These are phyloP conservation scores for Galerucella pusilla DNA, from an alignment of 2,888 invertebrate species.

Conservation along the genomic window DNA sequence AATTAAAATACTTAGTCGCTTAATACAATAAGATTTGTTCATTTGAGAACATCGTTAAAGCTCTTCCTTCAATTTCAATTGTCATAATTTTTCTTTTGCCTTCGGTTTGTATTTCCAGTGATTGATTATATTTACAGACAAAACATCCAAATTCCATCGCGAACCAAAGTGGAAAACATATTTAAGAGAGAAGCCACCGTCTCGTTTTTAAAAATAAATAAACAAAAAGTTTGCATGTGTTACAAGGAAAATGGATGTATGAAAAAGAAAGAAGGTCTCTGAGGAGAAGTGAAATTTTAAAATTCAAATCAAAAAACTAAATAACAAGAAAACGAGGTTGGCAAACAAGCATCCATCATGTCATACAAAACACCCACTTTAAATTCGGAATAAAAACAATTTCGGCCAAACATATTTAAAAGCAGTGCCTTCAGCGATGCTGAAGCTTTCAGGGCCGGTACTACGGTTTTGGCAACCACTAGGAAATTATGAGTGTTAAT, in stretches of 20 bases:
- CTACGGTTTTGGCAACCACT: background rate
- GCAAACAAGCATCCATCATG: constrained; percentile 64
- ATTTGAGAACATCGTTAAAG: no score
- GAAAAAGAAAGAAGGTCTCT: constrained; percentile 45
- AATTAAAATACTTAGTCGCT: no score
- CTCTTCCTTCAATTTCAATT: no score
- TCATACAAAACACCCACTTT: constrained; percentile 64
- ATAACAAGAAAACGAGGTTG: constrained; percentile 63
- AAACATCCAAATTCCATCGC: background rate
- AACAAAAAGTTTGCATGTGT: constrained; percentile 43
- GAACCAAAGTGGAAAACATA: constrained; percentile 7
- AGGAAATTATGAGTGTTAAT: background rate
- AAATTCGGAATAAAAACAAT: constrained; percentile 67
- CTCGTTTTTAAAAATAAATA: constrained; percentile 33
- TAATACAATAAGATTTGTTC: no score
- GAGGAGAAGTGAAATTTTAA: constrained; percentile 52
- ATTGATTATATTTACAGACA: constrained; percentile 7
- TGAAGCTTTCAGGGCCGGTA: constrained; percentile 8
- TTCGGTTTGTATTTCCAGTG: background rate
- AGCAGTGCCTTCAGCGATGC: constrained; percentile 61
- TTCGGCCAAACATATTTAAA: constrained; percentile 65
- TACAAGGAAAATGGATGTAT: constrained; percentile 31
- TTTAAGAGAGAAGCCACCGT: background rate
- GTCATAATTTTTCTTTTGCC: background rate
- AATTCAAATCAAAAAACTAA: constrained; percentile 64